phyloP scores from a whole-genome alignment of 2,888 invertebrate genomes.

The Apodemia zela region DNA sequence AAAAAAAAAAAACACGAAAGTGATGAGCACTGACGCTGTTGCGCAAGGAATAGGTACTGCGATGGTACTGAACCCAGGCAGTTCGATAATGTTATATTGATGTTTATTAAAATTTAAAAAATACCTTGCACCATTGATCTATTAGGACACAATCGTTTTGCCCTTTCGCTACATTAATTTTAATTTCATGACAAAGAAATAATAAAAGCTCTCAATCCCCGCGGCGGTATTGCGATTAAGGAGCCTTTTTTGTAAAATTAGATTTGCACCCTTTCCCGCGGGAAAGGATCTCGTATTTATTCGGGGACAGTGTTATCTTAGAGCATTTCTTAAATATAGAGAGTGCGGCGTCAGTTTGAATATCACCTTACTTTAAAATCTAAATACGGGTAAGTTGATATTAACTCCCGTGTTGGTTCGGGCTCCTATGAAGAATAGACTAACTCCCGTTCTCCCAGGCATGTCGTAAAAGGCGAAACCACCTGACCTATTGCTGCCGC shows the following conservation, averaged over 20 bases:
- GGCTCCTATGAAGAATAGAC: no score
- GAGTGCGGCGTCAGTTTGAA: not conserved
- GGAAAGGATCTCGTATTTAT: slow-evolving; percentile 39
- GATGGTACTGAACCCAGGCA: no score
- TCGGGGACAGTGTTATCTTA: slow-evolving; percentile 39
- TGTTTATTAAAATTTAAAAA: not conserved
- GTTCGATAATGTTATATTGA: no score
- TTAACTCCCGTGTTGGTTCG: no score
- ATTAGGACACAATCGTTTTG: not conserved
- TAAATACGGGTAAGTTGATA: no score
- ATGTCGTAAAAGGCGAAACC: no score
- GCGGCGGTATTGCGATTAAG: slow-evolving; percentile 47
- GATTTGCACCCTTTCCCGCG: slow-evolving; percentile 59
- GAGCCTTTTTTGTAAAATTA: slow-evolving; percentile 69
- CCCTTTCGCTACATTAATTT: slow-evolving; percentile 7
- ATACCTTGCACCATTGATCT: not conserved
- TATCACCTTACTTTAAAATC: no score
- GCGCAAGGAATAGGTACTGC: no score
- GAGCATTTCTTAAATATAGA: not conserved
- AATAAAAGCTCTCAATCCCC: slow-evolving; percentile 26
- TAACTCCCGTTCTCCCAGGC: no score
- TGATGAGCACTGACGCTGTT: no score
- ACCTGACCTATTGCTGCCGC: no score
- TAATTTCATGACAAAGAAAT: slow-evolving; percentile 15
- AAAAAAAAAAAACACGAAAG: no score